Evolutionary conservation across 2,888 invertebrate species (phyloP), one percentile per base, ranked within the genome.

Genomic region (Stenoptilia bipunctidactyla): DNA sequence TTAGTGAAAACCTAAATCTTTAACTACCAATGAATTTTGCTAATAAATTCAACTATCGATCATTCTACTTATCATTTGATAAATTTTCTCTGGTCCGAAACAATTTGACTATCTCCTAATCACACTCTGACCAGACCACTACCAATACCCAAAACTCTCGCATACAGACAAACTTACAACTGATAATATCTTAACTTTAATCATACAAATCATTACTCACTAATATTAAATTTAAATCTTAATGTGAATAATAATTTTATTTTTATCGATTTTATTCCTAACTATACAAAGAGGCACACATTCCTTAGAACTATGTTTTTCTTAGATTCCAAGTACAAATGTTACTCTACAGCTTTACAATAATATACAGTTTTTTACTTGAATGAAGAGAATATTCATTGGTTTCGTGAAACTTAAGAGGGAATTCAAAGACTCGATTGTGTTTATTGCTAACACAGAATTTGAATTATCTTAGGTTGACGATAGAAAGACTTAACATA

Each of bases 251-350:
- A 35, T 14, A n/a, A 30, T 48, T 51, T 49, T 41, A 53, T 52
- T 55, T 53, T 58, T 51, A 62, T 65, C 54, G 49, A 52, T 51
- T 59, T 55, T 47, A 34, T 57, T 55, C 66, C 66, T 56, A 48
- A 36, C 61, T 74, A 70, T 77, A 82, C 71, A 79, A 72, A 66
- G 77, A 80, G 82, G 82, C 82, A 83, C 82, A 75, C 77, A 66
- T 72, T 79, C 55, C 76, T 80, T 82, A 79, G 46, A 63, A 54
- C 70, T 73, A 73, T 57, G 60, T 61, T 62, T 47, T 47, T 44
- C 43, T 46, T 53, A 46, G 57, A 61, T 56, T 56, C 56, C 58
- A 61, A 62, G 61, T 66, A 60, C 49, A 59, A 60, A 60, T 53
- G 54, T 61, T 56, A 60, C 57, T 58, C 55, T 51, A 55, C 50